Conservation (phyloP, 2,113 vertebrate species). For the Puffinus mauretanicus region DNA sequence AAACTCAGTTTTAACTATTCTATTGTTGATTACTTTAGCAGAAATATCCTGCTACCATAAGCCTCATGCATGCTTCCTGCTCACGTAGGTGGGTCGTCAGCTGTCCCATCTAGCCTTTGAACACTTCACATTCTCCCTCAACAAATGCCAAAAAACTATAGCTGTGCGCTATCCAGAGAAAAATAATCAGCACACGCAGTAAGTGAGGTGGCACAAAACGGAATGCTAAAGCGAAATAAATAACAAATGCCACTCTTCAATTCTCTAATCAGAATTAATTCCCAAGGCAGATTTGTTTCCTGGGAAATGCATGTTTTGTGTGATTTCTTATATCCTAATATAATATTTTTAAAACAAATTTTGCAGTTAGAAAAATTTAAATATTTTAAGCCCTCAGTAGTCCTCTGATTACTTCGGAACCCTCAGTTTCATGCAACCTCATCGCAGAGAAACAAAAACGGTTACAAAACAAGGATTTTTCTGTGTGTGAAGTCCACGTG, state of each 20-base stretch:
- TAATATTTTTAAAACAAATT: background rate
- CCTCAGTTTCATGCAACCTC: background rate
- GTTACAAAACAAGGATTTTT: background rate
- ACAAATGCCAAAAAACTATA: background rate
- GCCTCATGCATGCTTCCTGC: background rate
- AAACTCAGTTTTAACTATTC: background rate
- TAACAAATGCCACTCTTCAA: background rate
- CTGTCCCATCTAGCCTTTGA: background rate
- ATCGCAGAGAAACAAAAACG: background rate
- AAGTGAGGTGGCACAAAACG: background rate
- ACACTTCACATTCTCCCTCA: background rate
- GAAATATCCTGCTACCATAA: background rate
- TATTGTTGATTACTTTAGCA: background rate
- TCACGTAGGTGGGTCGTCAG: background rate
- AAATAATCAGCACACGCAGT: background rate
- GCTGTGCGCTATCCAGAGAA: background rate
- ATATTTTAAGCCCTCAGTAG: background rate
- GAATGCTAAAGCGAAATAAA: background rate
- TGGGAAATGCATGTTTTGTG: background rate
- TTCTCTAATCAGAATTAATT: background rate
- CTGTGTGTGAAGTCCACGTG: fast-evolving
- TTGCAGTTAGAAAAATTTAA: background rate
- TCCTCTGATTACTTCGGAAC: background rate
- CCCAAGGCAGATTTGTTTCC: background rate
- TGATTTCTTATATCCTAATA: background rate